Evolutionary conservation across 2,113 vertebrate genomes (phyloP).

Genomic region (Indicator maculatus): DNA sequence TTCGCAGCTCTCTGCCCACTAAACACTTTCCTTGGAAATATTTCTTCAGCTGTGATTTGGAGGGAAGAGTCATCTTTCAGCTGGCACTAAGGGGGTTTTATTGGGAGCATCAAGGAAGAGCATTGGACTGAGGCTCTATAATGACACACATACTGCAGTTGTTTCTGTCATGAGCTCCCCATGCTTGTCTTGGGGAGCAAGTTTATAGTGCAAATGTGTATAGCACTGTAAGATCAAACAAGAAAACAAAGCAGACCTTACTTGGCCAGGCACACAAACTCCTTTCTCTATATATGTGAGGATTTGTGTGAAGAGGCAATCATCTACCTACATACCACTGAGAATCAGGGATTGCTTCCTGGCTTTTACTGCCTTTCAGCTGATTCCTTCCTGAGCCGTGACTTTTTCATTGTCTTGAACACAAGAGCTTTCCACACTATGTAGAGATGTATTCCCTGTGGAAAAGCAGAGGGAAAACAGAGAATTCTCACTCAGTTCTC

Average conservation of each 20-base stretch:
- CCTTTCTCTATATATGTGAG: not conserved
- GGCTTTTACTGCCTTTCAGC: not conserved
- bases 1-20: not conserved
- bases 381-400: not conserved
- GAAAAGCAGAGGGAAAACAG: not conserved
- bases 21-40: not conserved
- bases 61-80: not conserved
- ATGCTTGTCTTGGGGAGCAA: not conserved
- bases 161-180: not conserved
- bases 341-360: accelerated
- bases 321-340: not conserved
- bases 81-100: not conserved
- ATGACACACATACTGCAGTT: not conserved
- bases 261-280: not conserved
- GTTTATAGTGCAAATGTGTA: not conserved
- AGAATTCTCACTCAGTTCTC: not conserved
- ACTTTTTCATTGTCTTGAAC: not conserved
- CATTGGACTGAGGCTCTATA: accelerated
- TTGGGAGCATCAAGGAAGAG: not conserved
- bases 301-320: not conserved
- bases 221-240: not conserved
- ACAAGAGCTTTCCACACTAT: not conserved
- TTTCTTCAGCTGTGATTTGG: not conserved
- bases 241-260: accelerated
- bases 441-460: accelerated